Base-by-base conservation (phyloP, 2,113 vertebrate species). In the Andinoacara biseriatus region DNA sequence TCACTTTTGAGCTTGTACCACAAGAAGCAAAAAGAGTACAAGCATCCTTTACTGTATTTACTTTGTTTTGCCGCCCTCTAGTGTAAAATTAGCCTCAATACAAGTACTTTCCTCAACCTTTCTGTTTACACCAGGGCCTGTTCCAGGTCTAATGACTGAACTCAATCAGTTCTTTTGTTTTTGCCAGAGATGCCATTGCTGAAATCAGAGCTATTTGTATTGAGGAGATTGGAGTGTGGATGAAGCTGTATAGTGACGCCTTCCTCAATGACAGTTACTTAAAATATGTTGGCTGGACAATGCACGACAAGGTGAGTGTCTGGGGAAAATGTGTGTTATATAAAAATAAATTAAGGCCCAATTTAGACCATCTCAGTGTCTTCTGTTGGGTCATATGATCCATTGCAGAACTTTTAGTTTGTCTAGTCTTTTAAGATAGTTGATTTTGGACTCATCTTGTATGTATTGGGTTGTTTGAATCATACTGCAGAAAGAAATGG, bases 261-360 rank as follows among this genome's bases (percentile, higher is more conserved):
- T 99, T 99, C 95, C 97, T 99, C 83, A 99, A 99, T 93, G 97
- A 99, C 95, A 99, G 98, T 90, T 99, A 99, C 91, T 96, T 99
- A 94, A 99, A 99, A 93, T 99, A 99, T 1, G 98, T 99, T 57
- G 98, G 98, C 72, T 99, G 98, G 98, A 99, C 91, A 22, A 91
- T 92, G 90, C 90, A 92, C 17, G 91, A 92, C 83, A 93, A 93
- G 90, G 91, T 98, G 93, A 95, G 92, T 15, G 15, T 1, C 22
- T 29, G 10, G 11, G 20, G 43, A 63, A 57, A 52, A 72, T 4
- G 0, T 72, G 67, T 72, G 46, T 72, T 52, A 20, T 31, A 43
- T 18, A 54, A 54, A 10, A 72, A 72, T 18, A 54, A 33, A 52
- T 72, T 54, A 33, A 52, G 29, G 65, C 26, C 24, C 26, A 20